phyloP scores from a whole-genome alignment of 2,797 vertebrate genomes.

The Anomalospiza imberbis region DNA sequence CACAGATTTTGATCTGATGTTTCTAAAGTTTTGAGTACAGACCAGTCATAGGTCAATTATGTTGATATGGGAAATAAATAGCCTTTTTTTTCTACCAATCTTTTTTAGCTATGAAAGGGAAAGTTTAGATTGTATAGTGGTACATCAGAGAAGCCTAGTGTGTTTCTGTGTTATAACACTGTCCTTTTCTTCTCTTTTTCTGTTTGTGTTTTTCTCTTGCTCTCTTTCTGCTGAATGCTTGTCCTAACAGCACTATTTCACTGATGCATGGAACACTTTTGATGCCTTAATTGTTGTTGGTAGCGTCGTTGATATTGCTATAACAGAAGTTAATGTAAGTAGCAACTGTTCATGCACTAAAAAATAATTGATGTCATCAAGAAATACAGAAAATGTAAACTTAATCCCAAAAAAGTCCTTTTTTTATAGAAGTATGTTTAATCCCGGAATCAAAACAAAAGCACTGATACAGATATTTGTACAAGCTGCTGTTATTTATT shows the following conservation, averaged over 20 bases:
- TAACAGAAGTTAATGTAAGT: slow-evolving; percentile 99
- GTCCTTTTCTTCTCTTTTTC: slow-evolving; percentile 79
- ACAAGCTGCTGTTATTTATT: background rate
- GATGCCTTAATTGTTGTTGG: slow-evolving; percentile 99
- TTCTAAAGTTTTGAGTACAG: slow-evolving; percentile 67
- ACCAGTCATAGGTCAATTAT: slow-evolving; percentile 59
- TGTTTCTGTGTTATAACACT: slow-evolving; percentile 75
- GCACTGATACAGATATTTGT: background rate
- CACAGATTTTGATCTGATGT: slow-evolving; percentile 73
- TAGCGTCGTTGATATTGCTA: slow-evolving; percentile 99
- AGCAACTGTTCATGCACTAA: slow-evolving; percentile 73
- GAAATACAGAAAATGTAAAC: slow-evolving; percentile 48
- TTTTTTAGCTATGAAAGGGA: slow-evolving; percentile 60
- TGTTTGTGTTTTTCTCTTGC: slow-evolving; percentile 74
- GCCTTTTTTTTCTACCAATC: slow-evolving; percentile 45
- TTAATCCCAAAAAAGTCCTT: background rate
- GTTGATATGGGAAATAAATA: slow-evolving; percentile 62
- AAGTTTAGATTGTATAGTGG: slow-evolving; percentile 66
- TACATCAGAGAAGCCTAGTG: slow-evolving; percentile 52
- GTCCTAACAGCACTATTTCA: slow-evolving; percentile 99
- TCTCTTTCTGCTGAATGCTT: slow-evolving; percentile 78
- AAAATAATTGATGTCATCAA: slow-evolving; percentile 54
- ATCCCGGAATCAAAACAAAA: background rate
- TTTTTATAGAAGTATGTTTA: background rate
- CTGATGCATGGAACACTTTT: slow-evolving; percentile 99